Evolutionary conservation across 2,797 vertebrate species (phyloP).

Genomic region (Rhadinocentrus ornatus): DNA sequence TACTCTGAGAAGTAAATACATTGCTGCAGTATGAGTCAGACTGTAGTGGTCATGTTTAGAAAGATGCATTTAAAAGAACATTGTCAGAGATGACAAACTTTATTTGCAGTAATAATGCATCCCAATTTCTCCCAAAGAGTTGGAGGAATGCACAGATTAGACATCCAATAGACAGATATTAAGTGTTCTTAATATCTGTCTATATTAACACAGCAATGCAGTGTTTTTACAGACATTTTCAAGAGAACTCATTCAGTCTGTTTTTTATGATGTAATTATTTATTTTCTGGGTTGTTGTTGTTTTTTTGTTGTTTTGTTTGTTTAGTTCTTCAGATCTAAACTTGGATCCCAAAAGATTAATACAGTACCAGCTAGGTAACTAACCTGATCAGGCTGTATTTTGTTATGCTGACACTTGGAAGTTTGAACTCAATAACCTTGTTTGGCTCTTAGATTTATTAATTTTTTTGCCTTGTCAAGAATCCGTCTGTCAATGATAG

Average conservation of each 20-base stretch:
- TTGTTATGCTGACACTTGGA: neutral
- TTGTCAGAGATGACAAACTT: neutral
- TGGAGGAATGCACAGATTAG: neutral
- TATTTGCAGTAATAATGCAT: neutral
- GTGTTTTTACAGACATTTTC: neutral
- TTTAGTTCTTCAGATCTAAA: neutral
- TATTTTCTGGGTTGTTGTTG: too few relatives aligned
- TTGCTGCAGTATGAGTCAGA: constrained; percentile 67
- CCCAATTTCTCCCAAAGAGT: neutral
- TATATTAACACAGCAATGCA: neutral
- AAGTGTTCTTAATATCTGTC: too few relatives aligned
- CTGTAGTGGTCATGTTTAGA: neutral
- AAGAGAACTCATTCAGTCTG: neutral
- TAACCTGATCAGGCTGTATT: constrained; percentile 13
- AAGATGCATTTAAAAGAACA: constrained; percentile 5
- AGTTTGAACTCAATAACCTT: neutral
- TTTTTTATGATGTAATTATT: too few relatives aligned
- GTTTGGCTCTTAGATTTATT: neutral
- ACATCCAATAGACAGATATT: neutral
- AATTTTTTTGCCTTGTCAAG: constrained; percentile 14
- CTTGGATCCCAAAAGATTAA: constrained; percentile 10
- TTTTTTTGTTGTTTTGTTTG: neutral
- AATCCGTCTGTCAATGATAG: constrained; percentile 48
- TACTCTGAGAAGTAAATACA: constrained; percentile 43
- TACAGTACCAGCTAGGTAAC: constrained; percentile 27